Conservation (phyloP, 2,797 vertebrate species). For the Setipinna tenuifilis region DNA sequence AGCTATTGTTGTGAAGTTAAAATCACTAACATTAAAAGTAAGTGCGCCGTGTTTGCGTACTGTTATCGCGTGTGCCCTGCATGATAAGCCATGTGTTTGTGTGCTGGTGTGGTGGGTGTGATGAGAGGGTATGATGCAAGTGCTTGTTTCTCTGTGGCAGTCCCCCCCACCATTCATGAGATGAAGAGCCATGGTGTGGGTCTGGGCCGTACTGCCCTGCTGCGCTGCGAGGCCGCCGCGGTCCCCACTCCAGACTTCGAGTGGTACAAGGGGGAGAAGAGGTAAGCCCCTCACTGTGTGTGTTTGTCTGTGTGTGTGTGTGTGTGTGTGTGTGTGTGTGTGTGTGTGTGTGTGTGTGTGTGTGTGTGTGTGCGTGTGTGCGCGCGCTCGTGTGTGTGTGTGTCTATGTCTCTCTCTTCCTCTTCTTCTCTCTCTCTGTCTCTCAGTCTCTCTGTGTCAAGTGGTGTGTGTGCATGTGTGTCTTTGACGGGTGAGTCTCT, state of each 20-base stretch:
- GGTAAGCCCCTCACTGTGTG: slow-evolving; percentile 75
- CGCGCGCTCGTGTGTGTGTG: too few relatives aligned
- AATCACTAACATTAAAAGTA: too few relatives aligned
- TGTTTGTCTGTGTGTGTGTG: background rate
- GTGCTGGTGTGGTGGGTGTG: background rate
- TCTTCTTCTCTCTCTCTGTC: too few relatives aligned
- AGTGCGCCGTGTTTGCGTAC: background rate
- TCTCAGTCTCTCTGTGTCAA: too few relatives aligned
- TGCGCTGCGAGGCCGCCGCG: slow-evolving; percentile 94
- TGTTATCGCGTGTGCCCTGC: background rate
- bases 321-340: background rate
- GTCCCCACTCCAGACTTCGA: slow-evolving; percentile 90
- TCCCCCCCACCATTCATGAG: slow-evolving; percentile 94
- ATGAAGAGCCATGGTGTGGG: slow-evolving; percentile 89
- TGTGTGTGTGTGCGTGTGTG: background rate
- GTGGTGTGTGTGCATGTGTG: too few relatives aligned
- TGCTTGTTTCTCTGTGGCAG: slow-evolving; percentile 65
- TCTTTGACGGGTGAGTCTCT: too few relatives aligned
- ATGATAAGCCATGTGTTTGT: background rate
- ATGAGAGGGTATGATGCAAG: too few relatives aligned
- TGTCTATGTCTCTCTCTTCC: too few relatives aligned
- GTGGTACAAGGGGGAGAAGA: slow-evolving; percentile 98
- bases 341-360: background rate
- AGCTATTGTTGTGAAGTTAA: too few relatives aligned
- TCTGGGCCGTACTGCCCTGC: slow-evolving; percentile 87